A percentile compares a stretch with the other conserved stretches of the same genome.
Conservation (phyloP, 2,113 vertebrate species). For the Pristiophorus japonicus region DNA sequence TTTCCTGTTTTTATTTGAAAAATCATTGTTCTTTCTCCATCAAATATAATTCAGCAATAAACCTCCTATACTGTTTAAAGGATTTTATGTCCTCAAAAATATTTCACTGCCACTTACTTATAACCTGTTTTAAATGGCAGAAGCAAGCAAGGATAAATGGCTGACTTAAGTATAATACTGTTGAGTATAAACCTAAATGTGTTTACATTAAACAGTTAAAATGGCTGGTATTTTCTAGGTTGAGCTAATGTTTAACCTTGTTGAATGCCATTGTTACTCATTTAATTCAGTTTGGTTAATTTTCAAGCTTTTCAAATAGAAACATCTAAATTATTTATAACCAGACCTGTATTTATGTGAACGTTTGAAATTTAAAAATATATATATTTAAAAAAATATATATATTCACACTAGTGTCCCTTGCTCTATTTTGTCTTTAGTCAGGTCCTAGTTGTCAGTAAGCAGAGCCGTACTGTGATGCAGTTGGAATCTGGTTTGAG, state of each 20-base stretch:
- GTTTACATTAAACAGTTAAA: background rate
- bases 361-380: no score
- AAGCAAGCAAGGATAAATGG: background rate
- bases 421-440: slow-evolving; percentile 1
- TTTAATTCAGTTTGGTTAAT: background rate
- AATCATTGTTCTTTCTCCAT: background rate
- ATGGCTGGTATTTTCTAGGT: background rate
- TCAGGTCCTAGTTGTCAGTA: slow-evolving; percentile 20
- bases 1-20: background rate
- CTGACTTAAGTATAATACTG: background rate
- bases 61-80: background rate
- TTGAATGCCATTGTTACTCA: background rate
- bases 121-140: background rate
- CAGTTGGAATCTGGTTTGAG: slow-evolving; percentile 6
- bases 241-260: slow-evolving; percentile 22
- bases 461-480: background rate
- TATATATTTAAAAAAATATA: no score
- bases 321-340: background rate
- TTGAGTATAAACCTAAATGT: background rate
- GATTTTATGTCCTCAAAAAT: background rate
- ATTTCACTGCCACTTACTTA: background rate
- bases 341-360: background rate
- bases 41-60: background rate
- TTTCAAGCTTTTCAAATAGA: background rate
- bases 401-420: background rate